Base-by-base conservation (phyloP, 64 coral and sea anemone species). In the Dendrophyllia cribrosa region DNA sequence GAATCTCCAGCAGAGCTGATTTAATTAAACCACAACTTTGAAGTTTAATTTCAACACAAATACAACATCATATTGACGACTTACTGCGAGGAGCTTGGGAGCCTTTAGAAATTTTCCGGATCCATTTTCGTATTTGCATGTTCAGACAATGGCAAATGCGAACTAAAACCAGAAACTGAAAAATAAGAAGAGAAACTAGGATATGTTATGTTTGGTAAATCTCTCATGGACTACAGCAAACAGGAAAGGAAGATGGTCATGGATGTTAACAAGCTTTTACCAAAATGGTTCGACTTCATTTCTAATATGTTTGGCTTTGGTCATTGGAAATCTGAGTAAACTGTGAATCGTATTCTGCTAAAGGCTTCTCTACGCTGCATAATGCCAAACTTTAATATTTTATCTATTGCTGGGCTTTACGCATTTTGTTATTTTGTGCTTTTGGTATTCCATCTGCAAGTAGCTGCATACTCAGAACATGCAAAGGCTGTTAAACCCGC, bases 11-110 rank as follows among this genome's bases (percentile, higher is more conserved):
- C 75, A 12, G 75, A 9, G 51, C 20, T 22, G 75, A 55, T 77
- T 53, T 53, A 77, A 77, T 77, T 77, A 55, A 77, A 21, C 3
- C 17, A 53, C 16, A 52, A 3, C 49, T 76, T 52, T 76, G n/a
- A 24, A 51, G 51, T 76, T 76, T 74, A 47, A 74, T 74, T 74
- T 74, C 45, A 74, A 74, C 71, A 74, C 47, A 26, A 74, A 74
- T 7, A 46, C 70, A 73, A 44, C 14, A 15, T 64, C 61, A 19
- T 64, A 20, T 64, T 46, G 43, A 13, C 15, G 1, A 14, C 3
- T 4, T 15, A 49, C 15, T 74, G 71, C 15, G 34, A 47, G 1
- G 53, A 64, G 14, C 61, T 47, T 43, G 13, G 14, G 26, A 4
- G 14, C 17, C 34, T 74, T 74, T 74, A 3, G 13, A 74, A 70